Percentiles rank a stretch among this genome's conserved stretches.
Evolutionary conservation across 2,113 vertebrate genomes (phyloP).

Genomic region (Syngnathus typhle): DNA sequence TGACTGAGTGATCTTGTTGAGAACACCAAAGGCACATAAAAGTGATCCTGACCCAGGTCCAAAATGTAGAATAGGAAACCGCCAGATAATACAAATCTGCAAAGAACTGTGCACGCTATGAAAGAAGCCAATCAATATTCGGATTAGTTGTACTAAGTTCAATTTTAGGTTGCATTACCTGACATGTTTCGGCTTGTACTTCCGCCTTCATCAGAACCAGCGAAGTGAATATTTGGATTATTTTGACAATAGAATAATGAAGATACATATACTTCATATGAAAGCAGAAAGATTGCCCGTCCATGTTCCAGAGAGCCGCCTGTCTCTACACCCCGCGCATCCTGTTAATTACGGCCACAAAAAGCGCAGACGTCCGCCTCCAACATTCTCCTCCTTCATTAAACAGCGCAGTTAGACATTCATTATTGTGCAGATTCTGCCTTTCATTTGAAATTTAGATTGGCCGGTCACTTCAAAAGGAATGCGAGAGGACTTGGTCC

Average conservation of each 20-base stretch:
- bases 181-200: too few species aligned
- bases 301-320: conserved; percentile 44
- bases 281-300: conserved; percentile 45
- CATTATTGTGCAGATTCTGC: conserved; percentile 88
- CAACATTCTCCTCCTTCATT: conserved; percentile 73
- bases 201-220: too few species aligned
- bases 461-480: conserved; percentile 91
- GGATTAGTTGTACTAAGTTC: too few species aligned
- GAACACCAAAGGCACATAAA: background rate
- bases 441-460: conserved; percentile 96
- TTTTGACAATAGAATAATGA: background rate
- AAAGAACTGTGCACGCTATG: background rate
- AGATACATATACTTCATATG: background rate
- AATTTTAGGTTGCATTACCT: too few species aligned
- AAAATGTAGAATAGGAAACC: background rate
- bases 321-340: conserved; percentile 57
- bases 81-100: background rate
- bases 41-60: too few species aligned
- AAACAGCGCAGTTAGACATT: conserved; percentile 71
- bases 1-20: background rate
- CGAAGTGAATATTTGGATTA: background rate
- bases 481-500: conserved; percentile 80
- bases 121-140: background rate
- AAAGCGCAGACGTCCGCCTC: conserved; percentile 67
- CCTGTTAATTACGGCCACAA: conserved; percentile 68